Conservation (phyloP, 2,797 vertebrate species). For the Takifugu rubripes region DNA sequence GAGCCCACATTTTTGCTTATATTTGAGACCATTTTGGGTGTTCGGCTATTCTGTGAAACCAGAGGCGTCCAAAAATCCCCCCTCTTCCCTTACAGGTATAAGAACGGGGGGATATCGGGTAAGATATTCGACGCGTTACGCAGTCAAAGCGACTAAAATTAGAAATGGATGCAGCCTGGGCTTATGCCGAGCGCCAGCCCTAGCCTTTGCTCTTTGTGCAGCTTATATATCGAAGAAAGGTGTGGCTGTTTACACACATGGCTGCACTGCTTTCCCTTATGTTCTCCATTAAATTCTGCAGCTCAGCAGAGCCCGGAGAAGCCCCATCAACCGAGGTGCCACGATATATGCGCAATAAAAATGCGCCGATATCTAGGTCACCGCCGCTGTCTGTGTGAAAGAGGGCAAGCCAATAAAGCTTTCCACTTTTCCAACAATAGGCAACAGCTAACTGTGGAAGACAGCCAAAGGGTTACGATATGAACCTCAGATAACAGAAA, state of each 20-base stretch:
- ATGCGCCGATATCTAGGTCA: slow-evolving; percentile 58
- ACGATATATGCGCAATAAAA: slow-evolving; percentile 49
- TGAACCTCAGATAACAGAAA: slow-evolving; percentile 9
- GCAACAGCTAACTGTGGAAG: slow-evolving; percentile 33
- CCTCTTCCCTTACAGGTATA: neutral
- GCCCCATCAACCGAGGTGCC: slow-evolving; percentile 26
- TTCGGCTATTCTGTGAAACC: neutral
- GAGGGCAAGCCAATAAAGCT: slow-evolving; percentile 41
- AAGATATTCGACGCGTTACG: slow-evolving; percentile 12
- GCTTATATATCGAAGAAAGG: slow-evolving; percentile 49
- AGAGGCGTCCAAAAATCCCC: slow-evolving; percentile 6
- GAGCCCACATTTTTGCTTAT: too few relatives aligned
- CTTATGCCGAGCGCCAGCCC: slow-evolving; percentile 43
- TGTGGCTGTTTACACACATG: slow-evolving; percentile 55
- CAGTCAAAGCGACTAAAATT: slow-evolving; percentile 20
- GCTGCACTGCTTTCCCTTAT: slow-evolving; percentile 38
- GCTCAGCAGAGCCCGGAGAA: slow-evolving; percentile 34
- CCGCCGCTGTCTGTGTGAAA: slow-evolving; percentile 32
- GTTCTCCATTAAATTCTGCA: slow-evolving; percentile 25
- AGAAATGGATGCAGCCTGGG: slow-evolving; percentile 36
- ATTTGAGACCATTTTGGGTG: too few relatives aligned
- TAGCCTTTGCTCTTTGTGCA: slow-evolving; percentile 63
- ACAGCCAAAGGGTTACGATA: slow-evolving; percentile 25
- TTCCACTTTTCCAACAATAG: slow-evolving; percentile 38
- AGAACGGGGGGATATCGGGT: slow-evolving; percentile 6